Evolutionary conservation across 2,888 invertebrate species (phyloP).

Genomic region (Hyles lineata): DNA sequence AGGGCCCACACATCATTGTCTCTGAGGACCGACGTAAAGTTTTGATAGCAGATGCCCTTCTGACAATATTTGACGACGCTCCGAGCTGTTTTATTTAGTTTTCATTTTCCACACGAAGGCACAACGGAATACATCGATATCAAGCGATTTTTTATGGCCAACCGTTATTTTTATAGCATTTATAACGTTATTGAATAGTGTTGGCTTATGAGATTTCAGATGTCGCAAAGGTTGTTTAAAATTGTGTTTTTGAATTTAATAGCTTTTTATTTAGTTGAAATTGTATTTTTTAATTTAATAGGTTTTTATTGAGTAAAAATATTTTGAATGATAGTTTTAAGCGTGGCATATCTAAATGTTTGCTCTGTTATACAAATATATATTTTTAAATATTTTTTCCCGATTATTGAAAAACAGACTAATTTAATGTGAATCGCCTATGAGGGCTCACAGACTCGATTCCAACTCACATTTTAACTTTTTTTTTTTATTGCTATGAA

Average conservation of each 20-base stretch:
- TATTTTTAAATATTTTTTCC: no score
- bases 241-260: neutral
- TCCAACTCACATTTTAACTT: no score
- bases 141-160: conserved; percentile 40
- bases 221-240: neutral
- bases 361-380: no score
- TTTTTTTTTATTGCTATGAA: no score
- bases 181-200: conserved; percentile 42
- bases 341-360: no score
- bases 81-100: conserved; percentile 64
- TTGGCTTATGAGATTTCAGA: conserved; percentile 22
- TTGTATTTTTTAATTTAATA: neutral
- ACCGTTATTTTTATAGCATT: conserved; percentile 47
- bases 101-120: conserved; percentile 63
- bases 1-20: conserved; percentile 18
- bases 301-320: no score
- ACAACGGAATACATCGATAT: conserved; percentile 37
- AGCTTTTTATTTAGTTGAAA: neutral
- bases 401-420: no score
- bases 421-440: no score
- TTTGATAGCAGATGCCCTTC: conserved; percentile 66
- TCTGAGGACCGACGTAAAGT: conserved; percentile 54
- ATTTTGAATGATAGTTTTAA: no score
- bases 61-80: conserved; percentile 64
- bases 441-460: no score